Conservation (phyloP, 2,113 vertebrate genomes). For the Alexandromys fortis region DNA sequence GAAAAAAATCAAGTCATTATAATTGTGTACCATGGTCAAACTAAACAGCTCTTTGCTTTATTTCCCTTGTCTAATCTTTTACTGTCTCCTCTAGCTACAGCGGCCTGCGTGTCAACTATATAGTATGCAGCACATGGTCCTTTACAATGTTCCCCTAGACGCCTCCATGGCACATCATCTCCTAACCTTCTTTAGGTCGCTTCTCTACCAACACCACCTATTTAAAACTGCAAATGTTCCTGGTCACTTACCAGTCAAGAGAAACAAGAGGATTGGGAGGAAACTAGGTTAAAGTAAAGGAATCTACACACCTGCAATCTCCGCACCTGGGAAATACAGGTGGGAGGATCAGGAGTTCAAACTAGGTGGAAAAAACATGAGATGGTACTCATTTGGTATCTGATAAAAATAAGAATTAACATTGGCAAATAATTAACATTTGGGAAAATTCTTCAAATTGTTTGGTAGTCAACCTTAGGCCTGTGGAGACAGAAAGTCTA, state of each 20-base stretch:
- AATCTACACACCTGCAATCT: not conserved
- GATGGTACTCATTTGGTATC: not conserved
- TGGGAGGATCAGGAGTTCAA: not conserved
- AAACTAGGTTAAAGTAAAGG: not conserved
- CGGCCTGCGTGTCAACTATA: not conserved
- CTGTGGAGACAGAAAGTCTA: slow-evolving; percentile 28
- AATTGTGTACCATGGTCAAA: not conserved
- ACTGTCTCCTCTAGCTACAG: not conserved
- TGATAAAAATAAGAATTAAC: slow-evolving; percentile 42
- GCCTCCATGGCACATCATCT: not conserved
- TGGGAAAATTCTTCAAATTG: slow-evolving; percentile 24
- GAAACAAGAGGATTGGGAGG: not conserved
- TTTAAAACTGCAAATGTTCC: slow-evolving; percentile 11
- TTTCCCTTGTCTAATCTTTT: not conserved
- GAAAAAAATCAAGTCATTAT: not conserved
- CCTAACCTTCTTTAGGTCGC: slow-evolving; percentile 25
- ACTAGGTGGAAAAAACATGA: not conserved
- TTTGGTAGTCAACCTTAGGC: not conserved
- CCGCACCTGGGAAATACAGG: not conserved
- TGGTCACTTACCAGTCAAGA: not conserved
- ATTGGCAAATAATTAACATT: slow-evolving; percentile 30
- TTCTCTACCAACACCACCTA: not conserved
- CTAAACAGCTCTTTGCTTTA: not conserved
- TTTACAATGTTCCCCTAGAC: not conserved
- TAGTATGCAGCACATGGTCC: not conserved